Evolutionary conservation across 2,888 invertebrate genomes (phyloP).

Genomic region (Ochropacha duplaris): DNA sequence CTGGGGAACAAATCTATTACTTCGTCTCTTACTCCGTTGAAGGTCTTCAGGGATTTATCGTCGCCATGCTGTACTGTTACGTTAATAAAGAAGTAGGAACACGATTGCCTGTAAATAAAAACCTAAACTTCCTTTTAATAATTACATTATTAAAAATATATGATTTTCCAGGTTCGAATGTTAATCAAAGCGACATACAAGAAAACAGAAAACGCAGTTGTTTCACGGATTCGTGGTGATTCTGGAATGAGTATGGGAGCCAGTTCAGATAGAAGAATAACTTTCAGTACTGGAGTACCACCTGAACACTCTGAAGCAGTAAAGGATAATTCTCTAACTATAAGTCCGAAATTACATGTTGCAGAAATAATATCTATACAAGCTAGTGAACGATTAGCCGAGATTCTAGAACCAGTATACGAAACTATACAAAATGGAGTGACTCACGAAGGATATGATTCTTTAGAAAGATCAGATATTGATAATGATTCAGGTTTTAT

Average conservation of each 20-base stretch:
- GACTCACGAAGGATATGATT: conserved; percentile 56
- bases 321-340: conserved; percentile 49
- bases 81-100: conserved; percentile 83
- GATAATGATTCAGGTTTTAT: conserved; percentile 54
- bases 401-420: conserved; percentile 72
- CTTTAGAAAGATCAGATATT: conserved; percentile 47
- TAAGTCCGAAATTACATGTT: conserved; percentile 63
- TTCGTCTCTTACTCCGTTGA: conserved; percentile 83
- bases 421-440: conserved; percentile 65
- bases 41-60: conserved; percentile 84
- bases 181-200: conserved; percentile 70
- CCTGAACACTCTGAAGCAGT: conserved; percentile 38
- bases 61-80: conserved; percentile 86
- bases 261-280: conserved; percentile 58
- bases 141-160: background rate
- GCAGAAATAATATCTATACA: conserved; percentile 77
- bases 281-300: conserved; percentile 63
- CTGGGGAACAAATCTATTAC: conserved; percentile 81
- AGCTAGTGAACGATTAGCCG: conserved; percentile 68
- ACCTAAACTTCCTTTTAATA: background rate
- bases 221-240: conserved; percentile 61
- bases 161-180: conserved; percentile 61
- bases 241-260: conserved; percentile 49
- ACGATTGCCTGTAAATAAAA: background rate
- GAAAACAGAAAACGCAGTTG: conserved; percentile 69